These are phyloP conservation scores for Anniella stebbinsi DNA, from an alignment of 2,797 vertebrate genomes.

Conservation along the genomic window DNA sequence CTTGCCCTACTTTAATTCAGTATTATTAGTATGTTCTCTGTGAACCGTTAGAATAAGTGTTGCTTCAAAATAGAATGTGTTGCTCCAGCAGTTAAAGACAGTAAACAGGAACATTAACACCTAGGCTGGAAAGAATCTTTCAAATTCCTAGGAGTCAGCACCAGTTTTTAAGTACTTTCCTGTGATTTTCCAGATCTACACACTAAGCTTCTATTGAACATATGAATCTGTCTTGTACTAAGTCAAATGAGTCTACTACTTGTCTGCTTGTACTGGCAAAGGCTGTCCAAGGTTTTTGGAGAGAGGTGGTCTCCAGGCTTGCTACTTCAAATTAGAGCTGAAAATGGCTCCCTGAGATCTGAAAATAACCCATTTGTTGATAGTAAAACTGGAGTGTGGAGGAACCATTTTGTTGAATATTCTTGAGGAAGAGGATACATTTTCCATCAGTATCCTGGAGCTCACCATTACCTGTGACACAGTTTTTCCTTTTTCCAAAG, in stretches of 20 bases:
- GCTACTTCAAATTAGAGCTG: not conserved
- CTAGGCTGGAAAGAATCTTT: slow-evolving; percentile 15
- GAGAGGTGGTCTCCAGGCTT: not conserved
- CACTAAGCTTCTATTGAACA: not conserved
- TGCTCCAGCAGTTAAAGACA: not conserved
- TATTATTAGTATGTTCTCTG: not conserved
- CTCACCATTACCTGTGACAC: not conserved
- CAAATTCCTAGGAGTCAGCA: not conserved
- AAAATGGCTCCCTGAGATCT: not conserved
- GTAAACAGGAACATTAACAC: not conserved
- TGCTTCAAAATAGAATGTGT: not conserved
- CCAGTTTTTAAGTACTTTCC: not conserved
- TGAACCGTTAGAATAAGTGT: not conserved
- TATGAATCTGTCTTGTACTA: not conserved
- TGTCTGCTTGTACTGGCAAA: not conserved
- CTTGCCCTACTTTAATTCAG: slow-evolving; percentile 2
- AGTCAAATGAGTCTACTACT: not conserved
- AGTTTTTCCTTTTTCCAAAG: not conserved
- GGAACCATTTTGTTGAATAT: not conserved
- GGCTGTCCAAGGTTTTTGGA: not conserved
- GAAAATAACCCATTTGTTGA: no score
- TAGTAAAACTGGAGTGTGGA: not conserved
- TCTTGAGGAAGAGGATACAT: not conserved
- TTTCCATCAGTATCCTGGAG: not conserved
- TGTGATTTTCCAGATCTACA: not conserved